Evolutionary conservation across 1,140 invertebrate genomes (phyloP).

Genomic region (Drosophila malerkotliana): DNA sequence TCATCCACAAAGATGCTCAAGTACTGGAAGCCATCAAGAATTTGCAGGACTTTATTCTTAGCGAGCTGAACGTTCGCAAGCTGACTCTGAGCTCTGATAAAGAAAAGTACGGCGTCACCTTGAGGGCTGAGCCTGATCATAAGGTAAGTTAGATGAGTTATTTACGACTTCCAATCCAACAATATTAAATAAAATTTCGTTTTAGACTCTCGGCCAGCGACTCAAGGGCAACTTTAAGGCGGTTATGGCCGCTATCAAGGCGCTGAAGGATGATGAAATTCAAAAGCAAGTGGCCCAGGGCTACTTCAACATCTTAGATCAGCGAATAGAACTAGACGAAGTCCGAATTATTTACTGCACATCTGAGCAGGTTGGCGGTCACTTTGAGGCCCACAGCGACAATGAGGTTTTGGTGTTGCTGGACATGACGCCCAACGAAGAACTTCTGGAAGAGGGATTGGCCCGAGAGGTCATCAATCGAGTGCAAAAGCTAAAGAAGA

Average conservation of each 20-base stretch:
- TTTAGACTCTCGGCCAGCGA: slow-evolving; percentile 90
- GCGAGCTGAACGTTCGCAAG: slow-evolving; percentile 96
- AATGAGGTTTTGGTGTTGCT: slow-evolving; percentile 93
- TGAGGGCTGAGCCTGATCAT: slow-evolving; percentile 97
- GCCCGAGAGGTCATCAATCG: slow-evolving; percentile 98
- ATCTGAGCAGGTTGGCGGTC: slow-evolving; percentile 84
- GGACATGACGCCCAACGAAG: slow-evolving; percentile 92
- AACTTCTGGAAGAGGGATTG: slow-evolving; percentile 95
- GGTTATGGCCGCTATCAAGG: slow-evolving; percentile 92
- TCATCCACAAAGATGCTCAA: slow-evolving; percentile 94
- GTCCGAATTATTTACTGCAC: slow-evolving; percentile 94
- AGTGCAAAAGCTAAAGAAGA: slow-evolving; percentile 98
- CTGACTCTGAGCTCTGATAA: slow-evolving; percentile 97
- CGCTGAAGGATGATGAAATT: slow-evolving; percentile 91
- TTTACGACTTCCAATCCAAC: background rate
- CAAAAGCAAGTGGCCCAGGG: slow-evolving; percentile 90
- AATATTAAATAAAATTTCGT: background rate
- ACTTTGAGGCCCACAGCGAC: slow-evolving; percentile 96
- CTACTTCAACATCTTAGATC: slow-evolving; percentile 89
- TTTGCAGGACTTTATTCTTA: slow-evolving; percentile 94
- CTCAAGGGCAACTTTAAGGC: slow-evolving; percentile 95
- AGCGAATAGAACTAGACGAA: slow-evolving; percentile 92
- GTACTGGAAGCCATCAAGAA: slow-evolving; percentile 92
- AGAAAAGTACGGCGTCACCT: slow-evolving; percentile 95
- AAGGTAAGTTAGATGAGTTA: slow-evolving; percentile 67